Evolutionary conservation across 2,113 vertebrate species (phyloP).

Genomic region (Lonchura striata): DNA sequence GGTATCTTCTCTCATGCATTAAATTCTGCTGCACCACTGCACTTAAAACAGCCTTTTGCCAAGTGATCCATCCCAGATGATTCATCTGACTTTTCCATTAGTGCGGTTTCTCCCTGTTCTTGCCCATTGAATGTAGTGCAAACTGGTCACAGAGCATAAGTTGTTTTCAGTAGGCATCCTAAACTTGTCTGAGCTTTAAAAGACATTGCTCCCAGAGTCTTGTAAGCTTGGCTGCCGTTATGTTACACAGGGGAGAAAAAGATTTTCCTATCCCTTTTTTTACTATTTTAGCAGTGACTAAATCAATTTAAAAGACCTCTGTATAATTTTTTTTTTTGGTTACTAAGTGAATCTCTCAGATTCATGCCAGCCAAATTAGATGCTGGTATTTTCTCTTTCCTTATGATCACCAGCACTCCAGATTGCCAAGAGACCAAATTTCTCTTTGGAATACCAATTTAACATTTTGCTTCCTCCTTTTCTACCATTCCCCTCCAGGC

Average conservation of each 20-base stretch:
- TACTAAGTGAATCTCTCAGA: background rate
- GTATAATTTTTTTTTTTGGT: background rate
- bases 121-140: background rate
- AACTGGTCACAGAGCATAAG: background rate
- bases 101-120: background rate
- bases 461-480: background rate
- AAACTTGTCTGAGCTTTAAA: background rate
- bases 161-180: background rate
- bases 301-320: background rate
- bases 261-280: background rate
- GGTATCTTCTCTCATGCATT: background rate
- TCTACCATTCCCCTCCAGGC: background rate
- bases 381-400: background rate
- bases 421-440: background rate
- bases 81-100: conserved; percentile 1
- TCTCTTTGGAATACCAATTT: background rate
- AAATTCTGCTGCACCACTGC: background rate
- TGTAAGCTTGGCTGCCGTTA: background rate
- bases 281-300: background rate
- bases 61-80: background rate
- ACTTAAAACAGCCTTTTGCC: background rate
- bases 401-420: background rate
- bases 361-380: background rate
- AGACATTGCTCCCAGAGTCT: background rate
- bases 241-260: background rate